Base-by-base conservation (phyloP, 2,113 vertebrate genomes). In the Neoarius graeffei region DNA sequence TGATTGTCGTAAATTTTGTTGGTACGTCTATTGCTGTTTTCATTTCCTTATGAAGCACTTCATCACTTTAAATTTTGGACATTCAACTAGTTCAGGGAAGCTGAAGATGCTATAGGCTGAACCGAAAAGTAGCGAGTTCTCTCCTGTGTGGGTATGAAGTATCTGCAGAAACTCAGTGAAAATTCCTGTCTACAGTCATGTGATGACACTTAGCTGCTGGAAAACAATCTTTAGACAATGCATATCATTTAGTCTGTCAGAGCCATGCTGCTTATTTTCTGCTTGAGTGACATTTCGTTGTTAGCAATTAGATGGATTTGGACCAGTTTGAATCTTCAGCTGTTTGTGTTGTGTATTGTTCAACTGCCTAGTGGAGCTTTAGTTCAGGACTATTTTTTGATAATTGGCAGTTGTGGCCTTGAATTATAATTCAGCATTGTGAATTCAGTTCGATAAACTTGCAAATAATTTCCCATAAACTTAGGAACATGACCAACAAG, bases 31-130 rank as follows among this genome's bases (percentile, higher is more conserved):
- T 66, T 60, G 5, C 60, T 80, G 59, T 80, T 80, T 86, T 52
- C 20, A 52, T 5, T 77, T 30, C 85, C 57, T 88, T 85, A 48
- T 59, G 2, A 87, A 87, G 71, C 88, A 90, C 91, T 91, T 91
- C 4, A 91, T 89, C 90, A 90, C 81, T 89, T 89, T 90, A 92
- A 90, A 90, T 92, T 90, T 85, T 86, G 50, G 66, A 59, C 14
- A 42, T 71, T 48, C 30, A 59, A 11, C 69, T 56, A 35, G 20
- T 60, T 59, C 62, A 60, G 64, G 23, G 17, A 80, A 56, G 25
- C 15, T 56, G 7, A 66, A 80, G 25, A 42, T 77, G 30, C 35
- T 60, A 4, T 23, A 50, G 30, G 14, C 9, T 57, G 54, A 57
- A 52, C 7, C 0, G 15, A 56, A 62, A 64, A 67, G n/a, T 67